Base-by-base conservation (phyloP, 2,888 invertebrate species). In the Cerceris ruficornis region DNA sequence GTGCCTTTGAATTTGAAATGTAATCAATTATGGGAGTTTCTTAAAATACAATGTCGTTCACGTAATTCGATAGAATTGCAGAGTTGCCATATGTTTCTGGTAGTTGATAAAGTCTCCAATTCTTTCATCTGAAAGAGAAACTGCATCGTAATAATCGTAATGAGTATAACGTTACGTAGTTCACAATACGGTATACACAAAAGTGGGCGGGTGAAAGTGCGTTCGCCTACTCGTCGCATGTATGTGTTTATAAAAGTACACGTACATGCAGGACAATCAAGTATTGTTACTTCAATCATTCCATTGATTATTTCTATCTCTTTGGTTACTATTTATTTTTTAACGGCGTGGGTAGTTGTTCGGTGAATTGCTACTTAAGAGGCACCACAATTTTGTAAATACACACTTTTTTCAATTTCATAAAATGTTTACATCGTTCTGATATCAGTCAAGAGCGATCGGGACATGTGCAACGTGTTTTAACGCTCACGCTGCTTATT, bases 141-240 rank as follows among this genome's bases (percentile, higher is more conserved):
- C 54, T 39, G 65, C 13, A 28, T 9, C 8, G 58, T 60, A 55
- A 59, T 57, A 55, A 41, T 75, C 55, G 50, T 69, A 74, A 52
- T 65, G 42, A 54, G 15, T 61, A 62, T 80, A 74, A 81, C 74
- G 69, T 46, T 77, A 72, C 50, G 73, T 68, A 64, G 69, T 65
- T 61, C 68, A 59, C 62, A 59, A 69, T 73, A 13, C 17, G 57
- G 17, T 57, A 74, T 67, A 75, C 67, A 69, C 72, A 75, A 65
- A 81, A 85, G 90, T 90, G 86, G 89, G 90, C 85, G 89, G 85
- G 90, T 90, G 90, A 90, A 91, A 90, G 91, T 90, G 86, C 87
- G 82, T 75, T 87, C 83, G 82, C 87, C 85, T 85, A 77, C 71
- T 77, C 60, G 52, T 42, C 46, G 43, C 14, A 42, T 62, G n/a